Conservation (phyloP, 1,140 invertebrate species). For the Wiebesia pumilae region DNA sequence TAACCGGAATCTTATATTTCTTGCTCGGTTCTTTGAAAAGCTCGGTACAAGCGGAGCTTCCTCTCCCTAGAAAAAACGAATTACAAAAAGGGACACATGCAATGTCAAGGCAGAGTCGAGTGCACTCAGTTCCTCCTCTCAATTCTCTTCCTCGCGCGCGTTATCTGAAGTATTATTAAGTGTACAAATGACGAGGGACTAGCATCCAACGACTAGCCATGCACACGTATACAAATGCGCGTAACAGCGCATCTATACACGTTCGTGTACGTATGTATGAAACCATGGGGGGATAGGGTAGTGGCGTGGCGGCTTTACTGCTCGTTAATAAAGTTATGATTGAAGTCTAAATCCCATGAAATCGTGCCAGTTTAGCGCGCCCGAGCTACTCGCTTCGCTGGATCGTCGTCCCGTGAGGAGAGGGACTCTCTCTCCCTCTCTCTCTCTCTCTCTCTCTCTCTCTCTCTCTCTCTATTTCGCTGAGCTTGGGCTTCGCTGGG, state of each 20-base stretch:
- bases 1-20: not conserved
- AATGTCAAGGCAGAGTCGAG: conserved; percentile 48
- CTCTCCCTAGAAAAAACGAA: conserved; percentile 28
- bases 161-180: conserved; percentile 68
- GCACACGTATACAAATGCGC: not conserved
- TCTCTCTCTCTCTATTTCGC: not conserved
- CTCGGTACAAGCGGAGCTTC: not conserved
- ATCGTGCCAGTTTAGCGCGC: conserved; percentile 66
- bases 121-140: conserved; percentile 34
- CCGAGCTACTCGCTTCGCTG: conserved; percentile 19
- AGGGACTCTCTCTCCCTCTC: conserved; percentile 1
- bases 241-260: not conserved
- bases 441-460: not conserved
- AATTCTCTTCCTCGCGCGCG: conserved; percentile 22
- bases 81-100: conserved; percentile 21
- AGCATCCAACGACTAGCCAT: not conserved
- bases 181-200: conserved; percentile 65
- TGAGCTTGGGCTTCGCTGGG: conserved; percentile 5
- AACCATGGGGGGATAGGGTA: not conserved
- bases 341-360: conserved; percentile 72
- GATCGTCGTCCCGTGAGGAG: not conserved
- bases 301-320: conserved; percentile 43
- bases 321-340: conserved; percentile 72
- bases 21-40: conserved; percentile 13
- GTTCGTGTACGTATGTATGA: not conserved